Evolutionary conservation across 1,140 invertebrate species (phyloP).

Genomic region (Lordiphosa clarofinis): DNA sequence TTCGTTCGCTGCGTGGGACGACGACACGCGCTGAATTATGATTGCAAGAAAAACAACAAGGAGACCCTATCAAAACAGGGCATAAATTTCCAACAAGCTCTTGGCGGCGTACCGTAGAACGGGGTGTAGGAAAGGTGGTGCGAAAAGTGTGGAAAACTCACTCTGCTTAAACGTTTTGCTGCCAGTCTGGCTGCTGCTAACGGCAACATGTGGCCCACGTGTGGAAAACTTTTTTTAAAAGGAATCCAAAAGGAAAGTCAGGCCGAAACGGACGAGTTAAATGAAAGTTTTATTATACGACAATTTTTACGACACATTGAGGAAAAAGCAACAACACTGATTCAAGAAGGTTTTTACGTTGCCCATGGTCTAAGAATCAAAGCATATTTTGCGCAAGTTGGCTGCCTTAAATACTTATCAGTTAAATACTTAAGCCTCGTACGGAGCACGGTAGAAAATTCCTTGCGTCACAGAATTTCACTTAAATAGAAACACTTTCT

Average conservation of each 20-base stretch:
- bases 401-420: too few relatives aligned
- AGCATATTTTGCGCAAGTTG: too few relatives aligned
- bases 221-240: constrained; percentile 16
- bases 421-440: too few relatives aligned
- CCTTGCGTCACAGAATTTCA: too few relatives aligned
- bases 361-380: too few relatives aligned
- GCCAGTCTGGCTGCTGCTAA: background rate
- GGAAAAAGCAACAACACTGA: too few relatives aligned
- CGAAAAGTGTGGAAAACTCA: constrained; percentile 31
- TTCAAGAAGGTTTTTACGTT: too few relatives aligned
- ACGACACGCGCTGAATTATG: constrained; percentile 68
- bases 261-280: too few relatives aligned
- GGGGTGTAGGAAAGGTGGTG: constrained; percentile 10
- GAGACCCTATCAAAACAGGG: constrained; percentile 46
- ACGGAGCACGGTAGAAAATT: too few relatives aligned
- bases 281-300: too few relatives aligned
- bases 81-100: constrained; percentile 43
- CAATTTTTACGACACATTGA: too few relatives aligned
- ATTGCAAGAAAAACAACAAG: constrained; percentile 44
- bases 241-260: constrained; percentile 6
- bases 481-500: too few relatives aligned
- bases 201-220: constrained; percentile 40
- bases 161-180: constrained; percentile 13
- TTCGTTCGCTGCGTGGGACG: constrained; percentile 31
- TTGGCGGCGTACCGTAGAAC: background rate